Conservation (phyloP, 2,888 invertebrate species). For the Thymelicus acteon region DNA sequence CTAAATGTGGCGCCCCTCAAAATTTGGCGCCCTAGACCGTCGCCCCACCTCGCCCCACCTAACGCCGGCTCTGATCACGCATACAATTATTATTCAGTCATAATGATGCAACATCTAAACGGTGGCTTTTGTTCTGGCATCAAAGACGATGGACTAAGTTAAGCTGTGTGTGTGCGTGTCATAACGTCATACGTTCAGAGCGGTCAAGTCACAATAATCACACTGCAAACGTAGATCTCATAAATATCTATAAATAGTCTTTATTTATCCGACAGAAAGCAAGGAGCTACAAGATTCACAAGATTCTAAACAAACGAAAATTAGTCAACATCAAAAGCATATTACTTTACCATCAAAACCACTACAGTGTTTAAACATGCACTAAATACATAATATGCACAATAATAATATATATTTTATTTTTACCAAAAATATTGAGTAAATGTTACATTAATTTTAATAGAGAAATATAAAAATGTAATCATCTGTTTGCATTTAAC, state of each 20-base stretch:
- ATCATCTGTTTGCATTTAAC: slow-evolving; percentile 43
- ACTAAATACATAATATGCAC: slow-evolving; percentile 49
- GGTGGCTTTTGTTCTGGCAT: no score
- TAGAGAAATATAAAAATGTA: slow-evolving; percentile 52
- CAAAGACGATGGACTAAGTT: no score
- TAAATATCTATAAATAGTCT: slow-evolving; percentile 58
- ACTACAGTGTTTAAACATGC: slow-evolving; percentile 58
- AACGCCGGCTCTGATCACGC: no score
- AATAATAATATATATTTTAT: slow-evolving; percentile 43
- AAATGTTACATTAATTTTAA: slow-evolving; percentile 45
- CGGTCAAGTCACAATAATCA: slow-evolving; percentile 31
- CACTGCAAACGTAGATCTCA: slow-evolving; percentile 52
- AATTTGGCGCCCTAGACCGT: no score
- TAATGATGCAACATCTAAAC: no score
- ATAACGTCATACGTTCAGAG: background rate
- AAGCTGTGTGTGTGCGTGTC: no score
- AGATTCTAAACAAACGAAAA: slow-evolving; percentile 56
- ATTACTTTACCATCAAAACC: slow-evolving; percentile 51
- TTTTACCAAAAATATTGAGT: slow-evolving; percentile 59
- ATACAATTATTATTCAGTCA: no score
- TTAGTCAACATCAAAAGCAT: slow-evolving; percentile 68
- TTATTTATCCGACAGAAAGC: slow-evolving; percentile 56
- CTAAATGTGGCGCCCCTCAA: no score
- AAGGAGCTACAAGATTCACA: slow-evolving; percentile 54
- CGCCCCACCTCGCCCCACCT: no score